Conservation (phyloP, 2,113 vertebrate species). For the Tor tambroides region DNA sequence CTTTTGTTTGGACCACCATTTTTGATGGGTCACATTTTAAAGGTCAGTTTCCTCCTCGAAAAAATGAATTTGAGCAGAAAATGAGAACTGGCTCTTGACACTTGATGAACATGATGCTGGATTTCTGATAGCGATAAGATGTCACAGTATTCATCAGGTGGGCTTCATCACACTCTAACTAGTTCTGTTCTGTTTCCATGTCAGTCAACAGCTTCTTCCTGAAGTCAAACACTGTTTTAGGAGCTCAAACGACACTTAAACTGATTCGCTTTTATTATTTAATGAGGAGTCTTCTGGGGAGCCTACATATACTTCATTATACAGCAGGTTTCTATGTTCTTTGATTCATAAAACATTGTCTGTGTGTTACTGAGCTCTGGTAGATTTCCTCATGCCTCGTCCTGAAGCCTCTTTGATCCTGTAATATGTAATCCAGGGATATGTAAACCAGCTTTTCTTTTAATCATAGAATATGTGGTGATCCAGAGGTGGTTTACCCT, state of each 20-base stretch:
- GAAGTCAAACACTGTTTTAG: not conserved
- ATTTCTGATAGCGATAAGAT: not conserved
- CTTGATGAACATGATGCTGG: not conserved
- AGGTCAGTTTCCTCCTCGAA: not conserved
- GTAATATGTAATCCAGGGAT: not conserved
- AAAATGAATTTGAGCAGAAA: too few relatives aligned
- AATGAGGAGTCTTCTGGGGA: not conserved
- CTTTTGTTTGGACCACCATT: not conserved
- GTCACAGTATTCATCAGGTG: not conserved
- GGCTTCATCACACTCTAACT: not conserved
- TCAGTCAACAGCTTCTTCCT: not conserved
- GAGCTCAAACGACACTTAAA: not conserved
- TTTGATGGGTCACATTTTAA: not conserved
- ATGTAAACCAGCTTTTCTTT: constrained; percentile 19
- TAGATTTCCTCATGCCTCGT: not conserved
- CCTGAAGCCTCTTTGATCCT: constrained; percentile 7
- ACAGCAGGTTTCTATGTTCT: not conserved
- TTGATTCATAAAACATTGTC: constrained; percentile 47
- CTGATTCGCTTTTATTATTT: constrained; percentile 8
- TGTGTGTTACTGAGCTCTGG: not conserved
- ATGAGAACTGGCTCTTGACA: too few relatives aligned
- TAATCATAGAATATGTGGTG: constrained; percentile 11
- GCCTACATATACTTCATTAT: not conserved
- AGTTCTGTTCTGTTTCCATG: not conserved
- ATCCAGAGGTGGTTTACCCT: not conserved